Conservation (phyloP, 2,113 vertebrate species). For the Percopsis transmontana region DNA sequence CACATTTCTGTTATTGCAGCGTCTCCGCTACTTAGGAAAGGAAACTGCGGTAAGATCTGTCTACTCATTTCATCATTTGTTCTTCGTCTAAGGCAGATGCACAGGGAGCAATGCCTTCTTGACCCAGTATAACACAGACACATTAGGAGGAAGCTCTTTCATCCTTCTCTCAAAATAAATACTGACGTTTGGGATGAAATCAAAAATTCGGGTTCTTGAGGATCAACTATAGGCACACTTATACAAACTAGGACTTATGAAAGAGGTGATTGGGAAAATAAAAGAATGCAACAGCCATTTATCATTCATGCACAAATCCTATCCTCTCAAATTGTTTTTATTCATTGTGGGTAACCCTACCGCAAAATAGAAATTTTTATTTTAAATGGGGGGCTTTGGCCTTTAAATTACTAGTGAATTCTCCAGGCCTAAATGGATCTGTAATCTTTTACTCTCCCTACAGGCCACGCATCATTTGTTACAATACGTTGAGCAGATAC, state of each 20-base stretch:
- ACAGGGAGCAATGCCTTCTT: slow-evolving; percentile 24
- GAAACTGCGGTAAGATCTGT: slow-evolving; percentile 59
- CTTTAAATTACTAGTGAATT: slow-evolving; percentile 57
- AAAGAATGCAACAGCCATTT: slow-evolving; percentile 9
- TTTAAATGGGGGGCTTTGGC: slow-evolving; percentile 50
- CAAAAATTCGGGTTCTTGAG: too few relatives aligned
- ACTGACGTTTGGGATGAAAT: too few relatives aligned
- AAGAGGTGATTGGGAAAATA: slow-evolving; percentile 20
- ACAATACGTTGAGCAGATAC: slow-evolving; percentile 56
- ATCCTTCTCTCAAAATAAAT: too few relatives aligned
- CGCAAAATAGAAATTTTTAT: slow-evolving; percentile 65
- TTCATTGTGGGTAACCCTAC: slow-evolving; percentile 34
- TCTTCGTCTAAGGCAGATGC: slow-evolving; percentile 43
- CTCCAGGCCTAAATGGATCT: slow-evolving; percentile 50
- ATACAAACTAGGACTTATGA: too few relatives aligned
- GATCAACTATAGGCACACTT: too few relatives aligned
- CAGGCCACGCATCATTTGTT: slow-evolving; percentile 46
- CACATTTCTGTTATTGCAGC: slow-evolving; percentile 47
- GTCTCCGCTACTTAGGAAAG: slow-evolving; percentile 54
- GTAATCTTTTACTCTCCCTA: slow-evolving; percentile 33
- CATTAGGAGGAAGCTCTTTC: too few relatives aligned
- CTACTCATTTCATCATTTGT: slow-evolving; percentile 35
- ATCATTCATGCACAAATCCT: slow-evolving; percentile 41
- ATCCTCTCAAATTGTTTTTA: slow-evolving; percentile 32
- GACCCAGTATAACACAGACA: slow-evolving; percentile 27